Base-by-base conservation (phyloP, 2,888 invertebrate genomes). In the Paralinhomoeus sp. region DNA sequence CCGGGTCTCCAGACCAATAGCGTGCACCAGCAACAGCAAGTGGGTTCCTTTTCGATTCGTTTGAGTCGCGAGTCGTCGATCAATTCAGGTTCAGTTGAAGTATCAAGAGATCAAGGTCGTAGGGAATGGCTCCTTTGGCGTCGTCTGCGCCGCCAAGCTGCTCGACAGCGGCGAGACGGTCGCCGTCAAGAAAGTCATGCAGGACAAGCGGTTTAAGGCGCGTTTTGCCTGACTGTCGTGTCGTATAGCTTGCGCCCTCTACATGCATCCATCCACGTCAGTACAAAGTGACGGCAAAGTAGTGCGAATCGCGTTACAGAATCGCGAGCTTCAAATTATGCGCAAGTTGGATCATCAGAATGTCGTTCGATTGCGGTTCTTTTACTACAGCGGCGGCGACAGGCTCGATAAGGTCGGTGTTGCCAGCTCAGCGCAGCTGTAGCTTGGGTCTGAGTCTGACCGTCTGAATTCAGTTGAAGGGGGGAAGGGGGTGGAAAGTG, bases 271-370 rank as follows among this genome's bases (percentile, higher is more conserved):
- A n/a, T n/a, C n/a, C n/a, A n/a, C n/a, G n/a, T n/a, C n/a, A n/a
- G n/a, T n/a, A n/a, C n/a, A n/a, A n/a, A n/a, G n/a, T n/a, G n/a
- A n/a, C n/a, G n/a, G n/a, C n/a, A n/a, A n/a, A n/a, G n/a, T n/a
- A 27, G 12, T 27, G 27, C 12, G 12, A 27, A 9, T 12, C 12
- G 5, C 3, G 2, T 47, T 50, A 40, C 37, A 93, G 89, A 97
- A 97, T 73, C 83, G 97, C 65, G 97, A 97, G 73, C 76, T 97
- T 70, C 93, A 97, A 75, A 97, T 97, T 59, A 97, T 99, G 97
- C 77, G 93, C 69, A 81, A 87, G 68, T 73, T 99, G 72, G 89
- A 93, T 72, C 97, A 97, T 72, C 89, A 87, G 78, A 99, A 99
- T 74, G 93, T 99, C 75, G 93, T 99, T 67, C 87, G 89, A 75